These are phyloP conservation scores for Pangasius larnaudii DNA, from an alignment of 2,797 vertebrate genomes.

Conservation along the genomic window DNA sequence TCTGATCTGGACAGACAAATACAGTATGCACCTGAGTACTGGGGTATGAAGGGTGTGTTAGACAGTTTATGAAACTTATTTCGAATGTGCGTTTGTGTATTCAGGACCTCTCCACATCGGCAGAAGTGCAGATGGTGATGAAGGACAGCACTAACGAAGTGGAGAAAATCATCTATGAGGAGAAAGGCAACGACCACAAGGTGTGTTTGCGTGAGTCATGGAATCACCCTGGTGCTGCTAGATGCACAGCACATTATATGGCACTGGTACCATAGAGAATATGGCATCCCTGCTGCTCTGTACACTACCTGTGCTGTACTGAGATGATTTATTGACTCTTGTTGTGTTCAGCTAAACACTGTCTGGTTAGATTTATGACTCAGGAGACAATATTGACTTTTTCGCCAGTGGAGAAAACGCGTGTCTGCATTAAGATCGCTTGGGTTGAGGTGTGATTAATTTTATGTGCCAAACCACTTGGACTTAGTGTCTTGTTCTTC, in stretches of 20 bases:
- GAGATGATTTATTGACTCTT: constrained; percentile 51
- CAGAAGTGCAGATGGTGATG: constrained; percentile 72
- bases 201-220: constrained; percentile 54
- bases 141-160: constrained; percentile 75
- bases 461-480: constrained; percentile 37
- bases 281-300: constrained; percentile 34
- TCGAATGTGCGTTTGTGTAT: constrained; percentile 40
- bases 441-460: constrained; percentile 39
- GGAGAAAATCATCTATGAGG: constrained; percentile 78
- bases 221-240: neutral
- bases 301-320: constrained; percentile 2
- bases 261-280: neutral
- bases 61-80: neutral
- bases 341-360: constrained; percentile 51
- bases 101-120: constrained; percentile 75
- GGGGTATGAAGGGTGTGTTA: neutral
- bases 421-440: constrained; percentile 50
- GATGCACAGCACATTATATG: neutral
- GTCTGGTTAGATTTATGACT: constrained; percentile 60
- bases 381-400: constrained; percentile 57
- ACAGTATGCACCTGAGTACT: neutral
- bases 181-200: constrained; percentile 77
- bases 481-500: constrained; percentile 43
- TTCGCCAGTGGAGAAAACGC: constrained; percentile 54
- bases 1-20: neutral